Percentiles rank a stretch among this genome's conserved stretches.
phyloP scores from a whole-genome alignment of 2,113 vertebrate genomes.

The Lontra canadensis region DNA sequence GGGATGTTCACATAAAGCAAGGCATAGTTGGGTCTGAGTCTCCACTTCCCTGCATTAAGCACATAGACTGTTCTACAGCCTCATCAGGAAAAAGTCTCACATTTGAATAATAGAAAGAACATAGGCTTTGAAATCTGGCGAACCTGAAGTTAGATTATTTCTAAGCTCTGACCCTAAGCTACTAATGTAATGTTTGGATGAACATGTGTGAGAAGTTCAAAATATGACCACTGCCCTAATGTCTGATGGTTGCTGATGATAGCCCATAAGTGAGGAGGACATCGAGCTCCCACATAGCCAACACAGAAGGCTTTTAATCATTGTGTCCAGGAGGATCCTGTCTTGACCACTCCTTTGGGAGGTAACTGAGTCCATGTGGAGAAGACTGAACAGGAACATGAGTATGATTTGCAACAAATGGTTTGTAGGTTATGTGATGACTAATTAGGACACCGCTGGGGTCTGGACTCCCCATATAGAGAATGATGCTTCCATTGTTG shows the following conservation, averaged over 20 bases:
- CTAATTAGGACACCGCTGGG: background rate
- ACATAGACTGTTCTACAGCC: background rate
- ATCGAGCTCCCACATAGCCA: too few relatives aligned
- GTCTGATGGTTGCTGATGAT: background rate
- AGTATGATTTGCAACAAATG: background rate
- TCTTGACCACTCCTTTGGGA: background rate
- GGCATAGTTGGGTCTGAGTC: background rate
- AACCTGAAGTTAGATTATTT: background rate
- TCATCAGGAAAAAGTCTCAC: background rate
- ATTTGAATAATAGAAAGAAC: background rate
- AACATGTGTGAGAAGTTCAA: background rate
- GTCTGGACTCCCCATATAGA: accelerated
- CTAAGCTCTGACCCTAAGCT: background rate
- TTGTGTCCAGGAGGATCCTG: background rate
- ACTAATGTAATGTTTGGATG: background rate
- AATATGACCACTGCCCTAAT: background rate
- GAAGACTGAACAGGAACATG: background rate
- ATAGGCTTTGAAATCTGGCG: background rate
- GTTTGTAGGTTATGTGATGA: background rate
- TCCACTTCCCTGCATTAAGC: background rate
- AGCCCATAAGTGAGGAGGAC: background rate
- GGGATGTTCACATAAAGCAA: background rate
- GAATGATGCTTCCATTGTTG: background rate
- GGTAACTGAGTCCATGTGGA: background rate
- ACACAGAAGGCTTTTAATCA: background rate